These are phyloP conservation scores for Gouania willdenowi DNA, from an alignment of 2,797 vertebrate species.

Conservation along the genomic window DNA sequence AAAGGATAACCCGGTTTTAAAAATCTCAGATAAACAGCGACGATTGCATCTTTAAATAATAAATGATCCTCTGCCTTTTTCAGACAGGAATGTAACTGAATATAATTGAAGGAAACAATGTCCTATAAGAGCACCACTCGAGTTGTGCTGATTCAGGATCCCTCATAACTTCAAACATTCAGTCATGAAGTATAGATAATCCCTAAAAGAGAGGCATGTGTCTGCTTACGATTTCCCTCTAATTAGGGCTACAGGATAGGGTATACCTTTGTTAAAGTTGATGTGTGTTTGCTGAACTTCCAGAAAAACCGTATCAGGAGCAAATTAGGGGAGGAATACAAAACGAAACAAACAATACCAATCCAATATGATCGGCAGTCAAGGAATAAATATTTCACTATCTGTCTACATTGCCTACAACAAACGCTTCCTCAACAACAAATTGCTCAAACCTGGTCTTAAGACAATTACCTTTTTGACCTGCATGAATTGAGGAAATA, in stretches of 20 bases:
- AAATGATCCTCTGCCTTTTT: slow-evolving; percentile 78
- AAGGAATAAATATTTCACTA: slow-evolving; percentile 78
- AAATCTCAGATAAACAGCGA: slow-evolving; percentile 78
- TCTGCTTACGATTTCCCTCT: slow-evolving; percentile 78
- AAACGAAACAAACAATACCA: slow-evolving; percentile 79
- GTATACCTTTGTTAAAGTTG: slow-evolving; percentile 74
- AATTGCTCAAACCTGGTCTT: slow-evolving; percentile 64
- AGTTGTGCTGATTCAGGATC: slow-evolving; percentile 78
- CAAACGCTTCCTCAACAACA: slow-evolving; percentile 70
- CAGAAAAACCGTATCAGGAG: slow-evolving; percentile 61
- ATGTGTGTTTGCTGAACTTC: slow-evolving; percentile 72
- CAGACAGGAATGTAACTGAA: slow-evolving; percentile 74
- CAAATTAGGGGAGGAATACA: slow-evolving; percentile 74
- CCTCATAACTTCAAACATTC: slow-evolving; percentile 80
- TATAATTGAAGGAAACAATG: slow-evolving; percentile 86
- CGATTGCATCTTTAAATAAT: slow-evolving; percentile 84
- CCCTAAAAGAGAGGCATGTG: slow-evolving; percentile 68
- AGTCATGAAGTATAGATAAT: slow-evolving; percentile 83
- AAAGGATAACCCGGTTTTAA: slow-evolving; percentile 76
- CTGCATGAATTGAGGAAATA: slow-evolving; percentile 55
- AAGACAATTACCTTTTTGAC: slow-evolving; percentile 59
- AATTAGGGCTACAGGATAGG: slow-evolving; percentile 75
- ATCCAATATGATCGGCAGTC: slow-evolving; percentile 72
- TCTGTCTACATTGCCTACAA: slow-evolving; percentile 74
- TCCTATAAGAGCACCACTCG: slow-evolving; percentile 75